phyloP scores from a whole-genome alignment of 2,888 invertebrate species.

The Hydroisotoma schaefferi region DNA sequence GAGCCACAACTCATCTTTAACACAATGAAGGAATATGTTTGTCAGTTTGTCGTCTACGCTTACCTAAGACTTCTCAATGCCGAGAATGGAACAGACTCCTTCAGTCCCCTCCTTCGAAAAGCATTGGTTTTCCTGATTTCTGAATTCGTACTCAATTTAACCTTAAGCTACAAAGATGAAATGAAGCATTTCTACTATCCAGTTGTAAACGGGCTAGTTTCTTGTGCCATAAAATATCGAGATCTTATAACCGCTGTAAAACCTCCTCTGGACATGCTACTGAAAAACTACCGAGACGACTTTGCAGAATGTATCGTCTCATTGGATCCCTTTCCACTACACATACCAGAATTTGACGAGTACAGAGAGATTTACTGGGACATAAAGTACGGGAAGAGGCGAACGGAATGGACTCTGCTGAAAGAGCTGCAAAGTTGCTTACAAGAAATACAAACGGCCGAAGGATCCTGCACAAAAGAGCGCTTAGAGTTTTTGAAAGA shows the following conservation, averaged over 20 bases:
- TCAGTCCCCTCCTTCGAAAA: slow-evolving; percentile 12
- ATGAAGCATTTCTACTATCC: slow-evolving; percentile 57
- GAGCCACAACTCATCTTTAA: slow-evolving; percentile 29
- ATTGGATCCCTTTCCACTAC: slow-evolving; percentile 58
- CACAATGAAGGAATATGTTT: slow-evolving; percentile 33
- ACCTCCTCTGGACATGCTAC: slow-evolving; percentile 57
- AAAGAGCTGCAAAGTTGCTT: slow-evolving; percentile 58
- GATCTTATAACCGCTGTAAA: slow-evolving; percentile 51
- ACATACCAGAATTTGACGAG: slow-evolving; percentile 34
- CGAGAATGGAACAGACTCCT: slow-evolving; percentile 10
- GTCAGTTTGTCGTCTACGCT: slow-evolving; percentile 37
- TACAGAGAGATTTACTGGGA: slow-evolving; percentile 26
- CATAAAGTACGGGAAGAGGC: slow-evolving; percentile 28
- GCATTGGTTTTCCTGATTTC: slow-evolving; percentile 15
- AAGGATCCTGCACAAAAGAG: slow-evolving; percentile 29
- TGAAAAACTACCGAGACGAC: slow-evolving; percentile 48
- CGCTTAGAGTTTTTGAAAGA: slow-evolving; percentile 38
- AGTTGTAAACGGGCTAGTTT: slow-evolving; percentile 58
- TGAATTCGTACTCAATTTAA: slow-evolving; percentile 18
- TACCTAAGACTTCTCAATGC: slow-evolving; percentile 38
- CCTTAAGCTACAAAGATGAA: slow-evolving; percentile 49
- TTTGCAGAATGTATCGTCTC: slow-evolving; percentile 55
- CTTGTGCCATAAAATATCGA: slow-evolving; percentile 53
- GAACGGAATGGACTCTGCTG: slow-evolving; percentile 39
- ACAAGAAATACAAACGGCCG: slow-evolving; percentile 21